These are phyloP conservation scores for Rostrhamus sociabilis DNA, from an alignment of 2,797 vertebrate genomes.

Conservation along the genomic window DNA sequence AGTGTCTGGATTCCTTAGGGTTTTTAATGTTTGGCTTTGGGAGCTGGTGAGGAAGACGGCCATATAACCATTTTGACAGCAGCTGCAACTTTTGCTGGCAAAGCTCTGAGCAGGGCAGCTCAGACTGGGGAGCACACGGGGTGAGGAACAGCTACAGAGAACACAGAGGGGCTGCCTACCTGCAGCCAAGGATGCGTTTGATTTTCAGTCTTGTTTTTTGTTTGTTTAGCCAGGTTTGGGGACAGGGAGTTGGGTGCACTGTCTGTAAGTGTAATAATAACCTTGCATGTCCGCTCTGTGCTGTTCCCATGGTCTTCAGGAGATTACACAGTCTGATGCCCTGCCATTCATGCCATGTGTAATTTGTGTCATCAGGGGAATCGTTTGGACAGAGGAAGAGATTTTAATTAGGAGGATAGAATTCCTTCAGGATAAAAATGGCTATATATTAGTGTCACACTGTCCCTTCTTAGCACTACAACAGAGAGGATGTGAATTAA, in stretches of 20 bases:
- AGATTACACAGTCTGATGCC: neutral
- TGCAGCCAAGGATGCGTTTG: neutral
- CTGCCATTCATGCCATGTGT: neutral
- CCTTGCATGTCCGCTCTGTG: neutral
- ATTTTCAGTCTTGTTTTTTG: neutral
- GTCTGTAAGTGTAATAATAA: neutral
- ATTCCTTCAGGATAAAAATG: neutral
- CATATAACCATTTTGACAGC: neutral
- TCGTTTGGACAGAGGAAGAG: neutral
- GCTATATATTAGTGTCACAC: neutral
- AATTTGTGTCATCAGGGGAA: neutral
- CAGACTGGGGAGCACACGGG: fast-evolving
- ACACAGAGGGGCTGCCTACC: neutral
- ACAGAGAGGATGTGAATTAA: neutral
- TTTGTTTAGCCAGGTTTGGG: neutral
- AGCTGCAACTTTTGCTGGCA: neutral
- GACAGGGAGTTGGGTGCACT: neutral
- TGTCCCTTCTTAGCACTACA: neutral
- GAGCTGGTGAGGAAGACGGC: neutral
- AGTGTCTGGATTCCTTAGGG: neutral
- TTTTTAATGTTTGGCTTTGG: neutral
- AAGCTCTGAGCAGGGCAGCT: neutral
- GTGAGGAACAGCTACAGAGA: neutral
- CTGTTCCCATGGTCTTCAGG: neutral
- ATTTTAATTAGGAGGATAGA: constrained; percentile 29